phyloP scores from a whole-genome alignment of 2,797 vertebrate genomes.

The Chelmon rostratus region DNA sequence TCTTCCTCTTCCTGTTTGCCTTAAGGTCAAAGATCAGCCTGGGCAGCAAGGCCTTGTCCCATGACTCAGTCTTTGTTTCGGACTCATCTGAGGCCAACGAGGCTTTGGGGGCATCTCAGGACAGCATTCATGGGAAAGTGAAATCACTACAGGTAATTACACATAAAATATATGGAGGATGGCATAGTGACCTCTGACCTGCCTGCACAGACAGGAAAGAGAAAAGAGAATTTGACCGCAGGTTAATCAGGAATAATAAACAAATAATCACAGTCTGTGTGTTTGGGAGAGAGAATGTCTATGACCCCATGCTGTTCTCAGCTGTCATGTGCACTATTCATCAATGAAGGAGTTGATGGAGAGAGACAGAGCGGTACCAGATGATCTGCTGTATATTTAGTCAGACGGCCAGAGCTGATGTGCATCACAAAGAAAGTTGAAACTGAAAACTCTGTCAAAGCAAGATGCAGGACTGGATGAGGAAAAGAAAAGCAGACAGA shows the following conservation, averaged over 20 bases:
- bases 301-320: conserved; percentile 10
- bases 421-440: not conserved
- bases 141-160: conserved; percentile 90
- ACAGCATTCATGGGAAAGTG: conserved; percentile 88
- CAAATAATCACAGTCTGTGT: conserved; percentile 4
- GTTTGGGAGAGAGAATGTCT: conserved; percentile 4
- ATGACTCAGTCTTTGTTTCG: conserved; percentile 91
- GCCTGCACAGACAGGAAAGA: not conserved
- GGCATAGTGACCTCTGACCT: not conserved
- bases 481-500: conserved; percentile 35
- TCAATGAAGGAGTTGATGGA: conserved; percentile 24
- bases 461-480: conserved; percentile 26
- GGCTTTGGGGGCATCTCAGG: conserved; percentile 81
- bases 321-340: conserved; percentile 22
- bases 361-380: conserved; percentile 9
- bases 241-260: conserved; percentile 14
- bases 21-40: conserved; percentile 87
- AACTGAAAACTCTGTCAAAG: conserved; percentile 25
- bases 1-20: conserved; percentile 54
- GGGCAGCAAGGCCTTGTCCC: conserved; percentile 91
- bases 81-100: conserved; percentile 82
- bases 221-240: conserved; percentile 25
- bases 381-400: conserved; percentile 53
- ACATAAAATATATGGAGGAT: not conserved
- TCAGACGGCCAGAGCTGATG: conserved; percentile 8